Evolutionary conservation across 2,797 vertebrate species (phyloP).

Genomic region (Phoxinus dragarum): DNA sequence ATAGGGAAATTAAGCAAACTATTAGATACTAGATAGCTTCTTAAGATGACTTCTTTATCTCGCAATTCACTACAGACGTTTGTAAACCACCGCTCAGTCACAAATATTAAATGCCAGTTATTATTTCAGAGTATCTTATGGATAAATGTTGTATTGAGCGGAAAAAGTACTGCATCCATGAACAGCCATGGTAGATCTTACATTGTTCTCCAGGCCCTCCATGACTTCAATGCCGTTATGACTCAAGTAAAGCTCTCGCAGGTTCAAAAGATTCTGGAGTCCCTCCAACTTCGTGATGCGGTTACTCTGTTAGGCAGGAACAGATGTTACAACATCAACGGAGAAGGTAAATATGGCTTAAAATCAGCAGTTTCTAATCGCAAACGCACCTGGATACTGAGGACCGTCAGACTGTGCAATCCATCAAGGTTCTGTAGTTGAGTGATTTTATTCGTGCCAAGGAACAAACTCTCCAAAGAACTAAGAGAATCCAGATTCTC

Average conservation of each 20-base stretch:
- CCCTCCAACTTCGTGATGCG: constrained; percentile 98
- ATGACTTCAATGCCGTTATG: constrained; percentile 98
- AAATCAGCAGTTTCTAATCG: not conserved
- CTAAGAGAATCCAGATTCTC: constrained; percentile 90
- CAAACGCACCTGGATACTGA: constrained; percentile 93
- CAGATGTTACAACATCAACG: not conserved
- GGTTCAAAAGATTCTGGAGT: constrained; percentile 88
- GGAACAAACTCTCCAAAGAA: constrained; percentile 92
- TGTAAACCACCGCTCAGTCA: not conserved
- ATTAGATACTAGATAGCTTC: not conserved
- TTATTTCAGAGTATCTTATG: not conserved
- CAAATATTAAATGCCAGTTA: not conserved
- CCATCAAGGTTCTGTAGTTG: constrained; percentile 94
- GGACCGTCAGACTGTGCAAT: constrained; percentile 89
- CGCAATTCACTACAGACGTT: not conserved
- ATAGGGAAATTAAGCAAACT: not conserved
- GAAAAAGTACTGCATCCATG: not conserved
- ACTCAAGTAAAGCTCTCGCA: constrained; percentile 95
- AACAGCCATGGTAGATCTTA: constrained; percentile 73
- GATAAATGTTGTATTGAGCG: not conserved
- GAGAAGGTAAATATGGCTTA: not conserved
- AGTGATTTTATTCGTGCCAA: constrained; percentile 99
- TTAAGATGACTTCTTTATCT: not conserved
- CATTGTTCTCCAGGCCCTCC: constrained; percentile 97
- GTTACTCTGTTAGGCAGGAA: constrained; percentile 85